Percentiles rank a stretch among this genome's conserved stretches.
phyloP scores from a whole-genome alignment of 1,140 invertebrate genomes.

The Branchinecta lindahli region DNA sequence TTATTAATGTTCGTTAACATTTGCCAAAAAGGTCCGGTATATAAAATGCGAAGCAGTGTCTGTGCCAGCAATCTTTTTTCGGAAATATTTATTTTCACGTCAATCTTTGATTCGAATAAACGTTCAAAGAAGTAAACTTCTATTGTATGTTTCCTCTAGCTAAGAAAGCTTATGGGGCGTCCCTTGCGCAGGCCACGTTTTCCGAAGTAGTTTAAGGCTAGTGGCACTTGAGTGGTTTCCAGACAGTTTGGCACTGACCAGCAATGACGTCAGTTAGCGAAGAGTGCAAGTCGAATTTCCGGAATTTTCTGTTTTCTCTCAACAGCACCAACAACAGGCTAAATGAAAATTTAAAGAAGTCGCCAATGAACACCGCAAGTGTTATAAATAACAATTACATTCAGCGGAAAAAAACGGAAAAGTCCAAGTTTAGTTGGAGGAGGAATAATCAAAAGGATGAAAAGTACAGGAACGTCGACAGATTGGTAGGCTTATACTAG shows the following conservation, averaged over 20 bases:
- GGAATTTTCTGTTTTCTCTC: not conserved
- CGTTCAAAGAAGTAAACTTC: too few relatives aligned
- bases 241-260: not conserved
- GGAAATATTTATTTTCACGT: too few relatives aligned
- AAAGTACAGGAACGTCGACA: not conserved
- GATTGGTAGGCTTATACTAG: too few relatives aligned
- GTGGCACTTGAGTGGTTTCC: not conserved
- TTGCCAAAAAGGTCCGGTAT: too few relatives aligned
- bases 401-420: not conserved
- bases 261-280: not conserved
- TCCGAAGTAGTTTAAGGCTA: too few relatives aligned
- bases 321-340: not conserved
- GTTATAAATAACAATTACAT: not conserved
- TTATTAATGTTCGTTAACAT: too few relatives aligned
- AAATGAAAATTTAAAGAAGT: not conserved
- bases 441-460: not conserved
- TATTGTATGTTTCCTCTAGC: too few relatives aligned
- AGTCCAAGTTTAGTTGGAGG: not conserved
- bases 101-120: too few relatives aligned
- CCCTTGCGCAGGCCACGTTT: too few relatives aligned
- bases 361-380: not conserved
- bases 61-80: too few relatives aligned
- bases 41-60: too few relatives aligned
- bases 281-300: not conserved
- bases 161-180: too few relatives aligned